phyloP scores from a whole-genome alignment of 92 coral and sea anemone genomes.

The Chrysogorgia sp. region DNA sequence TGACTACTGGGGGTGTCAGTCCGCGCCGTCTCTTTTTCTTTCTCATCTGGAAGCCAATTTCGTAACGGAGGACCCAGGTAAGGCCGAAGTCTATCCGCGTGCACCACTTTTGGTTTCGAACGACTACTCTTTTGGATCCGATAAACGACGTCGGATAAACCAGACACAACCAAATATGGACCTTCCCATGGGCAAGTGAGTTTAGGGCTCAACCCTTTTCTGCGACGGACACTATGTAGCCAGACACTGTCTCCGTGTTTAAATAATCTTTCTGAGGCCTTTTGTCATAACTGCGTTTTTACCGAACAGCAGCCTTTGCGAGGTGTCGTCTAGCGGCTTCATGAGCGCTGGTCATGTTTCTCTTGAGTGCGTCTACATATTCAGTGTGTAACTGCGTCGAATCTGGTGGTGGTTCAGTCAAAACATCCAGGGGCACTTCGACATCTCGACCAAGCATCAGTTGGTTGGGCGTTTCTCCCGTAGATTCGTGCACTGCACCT shows the following conservation, averaged over 20 bases:
- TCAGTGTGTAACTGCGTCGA: slow-evolving; percentile 25
- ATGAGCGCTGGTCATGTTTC: slow-evolving; percentile 54
- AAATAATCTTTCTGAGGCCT: slow-evolving; percentile 44
- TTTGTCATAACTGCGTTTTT: slow-evolving; percentile 63
- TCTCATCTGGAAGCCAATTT: slow-evolving; percentile 12
- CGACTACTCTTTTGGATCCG: slow-evolving; percentile 53
- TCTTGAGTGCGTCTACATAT: slow-evolving; percentile 48
- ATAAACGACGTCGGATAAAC: slow-evolving; percentile 59
- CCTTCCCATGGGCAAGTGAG: slow-evolving; percentile 61
- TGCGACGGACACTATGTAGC: slow-evolving; percentile 55
- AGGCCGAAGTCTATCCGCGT: slow-evolving; percentile 38
- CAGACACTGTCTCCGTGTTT: slow-evolving; percentile 68
- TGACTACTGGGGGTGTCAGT: too few relatives aligned
- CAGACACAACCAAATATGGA: slow-evolving; percentile 48
- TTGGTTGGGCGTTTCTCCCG: slow-evolving; percentile 49
- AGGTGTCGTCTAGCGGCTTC: slow-evolving; percentile 52
- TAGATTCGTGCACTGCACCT: slow-evolving; percentile 57
- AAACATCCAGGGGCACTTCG: slow-evolving; percentile 44
- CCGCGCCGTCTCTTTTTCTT: not conserved
- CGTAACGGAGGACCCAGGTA: slow-evolving; percentile 6
- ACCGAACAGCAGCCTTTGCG: slow-evolving; percentile 50
- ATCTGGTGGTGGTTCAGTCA: slow-evolving; percentile 46
- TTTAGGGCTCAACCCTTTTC: slow-evolving; percentile 56
- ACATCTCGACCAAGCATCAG: slow-evolving; percentile 54
- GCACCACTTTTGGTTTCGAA: slow-evolving; percentile 57